phyloP scores from a whole-genome alignment of 2,113 vertebrate genomes.

The Microtus montanus region DNA sequence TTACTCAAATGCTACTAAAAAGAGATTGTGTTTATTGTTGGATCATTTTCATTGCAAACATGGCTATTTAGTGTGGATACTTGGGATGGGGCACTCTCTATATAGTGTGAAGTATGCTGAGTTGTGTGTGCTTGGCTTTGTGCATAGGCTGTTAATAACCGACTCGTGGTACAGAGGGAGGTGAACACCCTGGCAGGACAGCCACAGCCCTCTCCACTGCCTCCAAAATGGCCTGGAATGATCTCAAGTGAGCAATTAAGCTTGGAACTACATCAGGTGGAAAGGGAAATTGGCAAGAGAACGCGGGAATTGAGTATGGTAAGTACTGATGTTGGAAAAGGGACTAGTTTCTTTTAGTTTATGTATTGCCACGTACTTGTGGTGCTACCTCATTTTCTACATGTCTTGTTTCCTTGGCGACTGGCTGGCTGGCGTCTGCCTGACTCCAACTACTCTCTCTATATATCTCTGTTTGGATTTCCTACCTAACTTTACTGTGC shows the following conservation, averaged over 20 bases:
- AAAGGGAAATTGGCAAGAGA: conserved; percentile 97
- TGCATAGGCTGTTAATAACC: conserved; percentile 92
- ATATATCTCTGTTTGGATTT: too few relatives aligned
- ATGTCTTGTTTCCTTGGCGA: too few relatives aligned
- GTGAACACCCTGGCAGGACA: conserved; percentile 89
- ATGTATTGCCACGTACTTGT: too few relatives aligned
- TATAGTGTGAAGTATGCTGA: conserved; percentile 76
- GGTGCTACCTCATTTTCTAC: too few relatives aligned
- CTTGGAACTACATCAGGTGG: conserved; percentile 97
- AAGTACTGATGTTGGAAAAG: conserved; percentile 71
- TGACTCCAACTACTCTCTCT: too few relatives aligned
- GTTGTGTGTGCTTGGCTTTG: conserved; percentile 85
- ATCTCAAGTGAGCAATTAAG: conserved; percentile 97
- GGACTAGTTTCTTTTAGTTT: too few relatives aligned
- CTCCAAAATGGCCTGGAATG: conserved; percentile 93
- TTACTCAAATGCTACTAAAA: not conserved
- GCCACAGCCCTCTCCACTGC: conserved; percentile 85
- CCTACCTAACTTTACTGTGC: too few relatives aligned
- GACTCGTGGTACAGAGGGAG: conserved; percentile 95
- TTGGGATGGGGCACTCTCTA: not conserved
- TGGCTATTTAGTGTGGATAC: not conserved
- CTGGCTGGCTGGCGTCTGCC: too few relatives aligned
- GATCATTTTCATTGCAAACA: conserved; percentile 43
- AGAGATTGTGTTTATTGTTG: not conserved
- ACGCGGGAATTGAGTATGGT: conserved; percentile 97